phyloP scores from a whole-genome alignment of 2,888 invertebrate genomes.

The Rhabditophanes sp. region DNA sequence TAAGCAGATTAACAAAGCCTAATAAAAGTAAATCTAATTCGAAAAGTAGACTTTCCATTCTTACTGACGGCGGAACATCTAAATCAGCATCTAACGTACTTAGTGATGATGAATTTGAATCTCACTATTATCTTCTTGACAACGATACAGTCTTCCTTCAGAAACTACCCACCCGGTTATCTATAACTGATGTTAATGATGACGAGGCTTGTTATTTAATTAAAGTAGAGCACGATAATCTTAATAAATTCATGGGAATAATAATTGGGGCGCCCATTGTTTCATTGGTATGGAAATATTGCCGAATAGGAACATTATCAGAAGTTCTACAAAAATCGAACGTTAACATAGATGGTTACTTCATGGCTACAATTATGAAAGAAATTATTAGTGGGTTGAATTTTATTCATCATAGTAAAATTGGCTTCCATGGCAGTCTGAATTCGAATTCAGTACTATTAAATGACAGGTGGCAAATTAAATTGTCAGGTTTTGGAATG shows the following conservation, averaged over 20 bases:
- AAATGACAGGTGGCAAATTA: slow-evolving; percentile 9
- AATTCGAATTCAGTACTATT: slow-evolving; percentile 11
- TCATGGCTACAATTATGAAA: slow-evolving; percentile 30
- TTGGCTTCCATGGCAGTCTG: slow-evolving; percentile 9
- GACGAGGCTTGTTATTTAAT: slow-evolving; percentile 1
- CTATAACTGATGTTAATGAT: too few relatives aligned
- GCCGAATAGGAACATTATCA: slow-evolving; percentile 24
- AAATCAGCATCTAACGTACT: too few relatives aligned
- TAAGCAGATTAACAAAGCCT: too few relatives aligned
- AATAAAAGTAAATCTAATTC: too few relatives aligned
- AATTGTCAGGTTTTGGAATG: slow-evolving; percentile 4
- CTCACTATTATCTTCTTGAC: too few relatives aligned
- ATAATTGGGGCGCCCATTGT: slow-evolving; percentile 27
- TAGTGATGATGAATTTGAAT: too few relatives aligned
- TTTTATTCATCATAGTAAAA: slow-evolving; percentile 8
- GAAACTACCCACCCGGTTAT: too few relatives aligned
- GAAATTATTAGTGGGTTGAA: slow-evolving; percentile 5
- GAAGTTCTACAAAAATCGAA: slow-evolving; percentile 16
- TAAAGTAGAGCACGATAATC: slow-evolving; percentile 14
- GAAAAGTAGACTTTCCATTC: too few relatives aligned
- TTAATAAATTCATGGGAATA: slow-evolving; percentile 32
- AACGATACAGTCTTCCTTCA: too few relatives aligned
- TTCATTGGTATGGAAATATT: slow-evolving; percentile 31
- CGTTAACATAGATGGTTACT: slow-evolving; percentile 27
- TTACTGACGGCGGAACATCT: too few relatives aligned